These are phyloP conservation scores for Potorous gilbertii DNA, from an alignment of 2,797 vertebrate genomes.

Conservation along the genomic window DNA sequence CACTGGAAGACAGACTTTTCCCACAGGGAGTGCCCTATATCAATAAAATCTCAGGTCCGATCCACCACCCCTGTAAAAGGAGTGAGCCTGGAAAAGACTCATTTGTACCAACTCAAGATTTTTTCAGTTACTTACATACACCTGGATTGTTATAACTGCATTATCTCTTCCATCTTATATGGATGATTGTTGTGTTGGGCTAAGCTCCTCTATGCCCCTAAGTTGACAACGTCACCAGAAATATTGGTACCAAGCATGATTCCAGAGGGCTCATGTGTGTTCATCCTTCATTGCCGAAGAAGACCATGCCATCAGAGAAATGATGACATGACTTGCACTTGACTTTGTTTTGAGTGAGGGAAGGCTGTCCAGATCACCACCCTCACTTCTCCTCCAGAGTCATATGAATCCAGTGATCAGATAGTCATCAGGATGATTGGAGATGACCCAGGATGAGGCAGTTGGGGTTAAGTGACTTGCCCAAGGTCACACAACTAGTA, in stretches of 20 bases:
- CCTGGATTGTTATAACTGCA: neutral
- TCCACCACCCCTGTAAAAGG: neutral
- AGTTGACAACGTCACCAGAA: neutral
- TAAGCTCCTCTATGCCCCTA: conserved; percentile 27
- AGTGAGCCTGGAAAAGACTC: neutral
- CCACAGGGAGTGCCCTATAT: neutral
- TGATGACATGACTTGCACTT: no score
- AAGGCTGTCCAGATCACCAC: no score
- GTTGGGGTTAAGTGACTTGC: no score
- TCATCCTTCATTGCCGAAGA: no score
- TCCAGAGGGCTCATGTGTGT: neutral
- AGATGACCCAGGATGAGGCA: no score
- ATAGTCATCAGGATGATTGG: no score
- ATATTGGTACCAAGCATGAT: neutral
- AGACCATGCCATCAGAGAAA: no score
- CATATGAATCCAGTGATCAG: no score
- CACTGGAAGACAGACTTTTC: neutral
- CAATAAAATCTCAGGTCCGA: neutral
- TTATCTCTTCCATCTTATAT: neutral
- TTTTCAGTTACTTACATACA: neutral
- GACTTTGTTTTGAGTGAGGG: no score
- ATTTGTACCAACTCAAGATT: neutral
- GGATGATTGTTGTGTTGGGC: conserved; percentile 16
- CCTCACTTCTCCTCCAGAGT: no score
- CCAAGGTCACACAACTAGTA: no score